Percentiles rank a stretch among this genome's conserved stretches.
phyloP scores from a whole-genome alignment of 2,113 vertebrate genomes.

The Pygoscelis antarcticus region DNA sequence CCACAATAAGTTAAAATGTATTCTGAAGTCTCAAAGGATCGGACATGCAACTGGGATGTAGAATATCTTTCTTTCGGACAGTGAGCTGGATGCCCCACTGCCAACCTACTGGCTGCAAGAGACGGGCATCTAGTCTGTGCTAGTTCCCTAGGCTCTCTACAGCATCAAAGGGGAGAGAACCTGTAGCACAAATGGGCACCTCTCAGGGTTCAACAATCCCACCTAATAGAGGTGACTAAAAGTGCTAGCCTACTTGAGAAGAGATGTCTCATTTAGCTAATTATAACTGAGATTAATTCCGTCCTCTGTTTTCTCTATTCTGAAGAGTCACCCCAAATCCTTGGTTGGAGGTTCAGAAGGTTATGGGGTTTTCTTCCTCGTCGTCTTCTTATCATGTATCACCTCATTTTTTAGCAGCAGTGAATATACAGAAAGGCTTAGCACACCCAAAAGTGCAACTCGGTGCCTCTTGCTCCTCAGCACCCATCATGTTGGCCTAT shows the following conservation, averaged over 20 bases:
- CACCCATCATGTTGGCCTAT: neutral
- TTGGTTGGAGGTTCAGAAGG: neutral
- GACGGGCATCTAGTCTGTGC: neutral
- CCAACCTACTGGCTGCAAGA: neutral
- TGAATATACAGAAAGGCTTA: neutral
- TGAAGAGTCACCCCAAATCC: neutral
- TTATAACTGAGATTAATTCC: neutral
- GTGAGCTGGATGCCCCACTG: neutral
- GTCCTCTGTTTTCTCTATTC: neutral
- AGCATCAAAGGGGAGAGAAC: accelerated
- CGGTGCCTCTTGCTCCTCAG: neutral
- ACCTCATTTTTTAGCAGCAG: neutral
- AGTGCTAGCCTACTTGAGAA: neutral
- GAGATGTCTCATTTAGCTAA: neutral
- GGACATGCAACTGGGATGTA: neutral
- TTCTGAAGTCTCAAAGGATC: neutral
- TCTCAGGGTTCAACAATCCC: neutral
- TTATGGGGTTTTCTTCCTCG: neutral
- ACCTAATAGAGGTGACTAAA: neutral
- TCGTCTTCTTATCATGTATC: neutral
- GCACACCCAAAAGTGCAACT: neutral
- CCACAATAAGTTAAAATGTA: neutral
- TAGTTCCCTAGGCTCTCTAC: neutral
- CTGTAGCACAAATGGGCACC: neutral
- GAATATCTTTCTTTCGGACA: neutral